Percentiles rank a stretch among this genome's conserved stretches.
These are phyloP conservation scores for Lepilemur ruficaudatus DNA, from an alignment of 2,797 vertebrate genomes.

Conservation along the genomic window DNA sequence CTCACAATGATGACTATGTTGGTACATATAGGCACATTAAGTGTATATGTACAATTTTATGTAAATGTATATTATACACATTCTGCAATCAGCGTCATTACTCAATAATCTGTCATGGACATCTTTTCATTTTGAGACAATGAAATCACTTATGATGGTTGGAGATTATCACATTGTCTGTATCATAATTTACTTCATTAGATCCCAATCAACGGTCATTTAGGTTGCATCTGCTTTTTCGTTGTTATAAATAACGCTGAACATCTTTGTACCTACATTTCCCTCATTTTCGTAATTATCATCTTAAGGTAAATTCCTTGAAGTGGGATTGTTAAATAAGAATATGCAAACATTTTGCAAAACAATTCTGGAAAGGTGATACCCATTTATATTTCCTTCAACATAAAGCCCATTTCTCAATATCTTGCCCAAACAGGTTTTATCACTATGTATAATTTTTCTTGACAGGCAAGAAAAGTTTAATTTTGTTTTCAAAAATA, in stretches of 20 bases:
- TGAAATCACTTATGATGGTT: background rate
- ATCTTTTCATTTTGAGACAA: background rate
- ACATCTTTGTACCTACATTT: background rate
- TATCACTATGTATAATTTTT: background rate
- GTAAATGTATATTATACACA: background rate
- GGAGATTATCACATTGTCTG: background rate
- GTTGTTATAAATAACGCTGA: background rate
- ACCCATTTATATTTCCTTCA: background rate
- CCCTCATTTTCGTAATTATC: background rate
- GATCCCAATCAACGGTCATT: background rate
- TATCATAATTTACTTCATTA: slow-evolving; percentile 1
- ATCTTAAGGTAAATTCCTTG: background rate
- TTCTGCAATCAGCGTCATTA: background rate
- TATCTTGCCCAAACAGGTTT: background rate
- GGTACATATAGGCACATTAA: background rate
- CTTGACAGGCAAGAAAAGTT: background rate
- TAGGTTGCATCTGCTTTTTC: background rate
- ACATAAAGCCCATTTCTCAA: background rate
- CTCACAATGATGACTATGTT: background rate
- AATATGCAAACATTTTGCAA: background rate
- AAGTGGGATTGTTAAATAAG: background rate
- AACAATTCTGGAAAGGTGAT: background rate
- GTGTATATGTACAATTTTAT: background rate
- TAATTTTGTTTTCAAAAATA: slow-evolving; percentile 33
- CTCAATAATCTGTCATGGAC: background rate